Conservation (phyloP, 2,113 vertebrate genomes). For the Columba janthina region DNA sequence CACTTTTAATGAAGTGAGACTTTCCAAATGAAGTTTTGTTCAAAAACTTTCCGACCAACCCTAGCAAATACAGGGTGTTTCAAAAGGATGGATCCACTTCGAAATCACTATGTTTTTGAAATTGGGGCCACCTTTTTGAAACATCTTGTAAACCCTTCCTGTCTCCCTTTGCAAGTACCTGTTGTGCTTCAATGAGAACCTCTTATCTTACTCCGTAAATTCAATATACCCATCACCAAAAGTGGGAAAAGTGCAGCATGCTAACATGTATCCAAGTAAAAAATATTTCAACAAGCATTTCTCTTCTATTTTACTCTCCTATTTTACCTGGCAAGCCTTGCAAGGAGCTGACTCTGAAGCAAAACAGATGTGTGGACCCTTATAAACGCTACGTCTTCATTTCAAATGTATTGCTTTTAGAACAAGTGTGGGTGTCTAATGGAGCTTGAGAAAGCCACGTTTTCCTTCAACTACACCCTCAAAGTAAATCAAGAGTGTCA, state of each 20-base stretch:
- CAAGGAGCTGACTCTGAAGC: background rate
- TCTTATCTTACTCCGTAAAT: background rate
- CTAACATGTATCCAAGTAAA: background rate
- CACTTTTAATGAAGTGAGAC: background rate
- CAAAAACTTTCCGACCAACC: background rate
- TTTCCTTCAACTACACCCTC: conserved; percentile 33
- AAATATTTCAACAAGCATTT: background rate
- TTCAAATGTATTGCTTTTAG: background rate
- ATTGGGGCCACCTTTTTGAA: too few species aligned
- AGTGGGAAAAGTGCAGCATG: background rate
- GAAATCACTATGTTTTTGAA: too few species aligned
- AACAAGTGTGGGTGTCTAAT: conserved; percentile 10
- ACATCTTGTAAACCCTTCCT: background rate
- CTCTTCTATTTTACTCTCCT: background rate
- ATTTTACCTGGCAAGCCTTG: background rate
- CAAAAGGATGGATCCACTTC: too few species aligned
- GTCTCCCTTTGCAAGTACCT: background rate
- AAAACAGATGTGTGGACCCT: background rate
- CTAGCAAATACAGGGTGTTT: background rate
- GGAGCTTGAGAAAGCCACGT: conserved; percentile 7
- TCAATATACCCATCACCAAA: background rate
- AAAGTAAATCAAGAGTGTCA: conserved; percentile 42
- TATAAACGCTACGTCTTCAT: conserved; percentile 1
- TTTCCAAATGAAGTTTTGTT: background rate
- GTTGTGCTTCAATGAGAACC: background rate